Base-by-base conservation (phyloP, 2,113 vertebrate genomes). In the Dicerorhinus sumatrensis region DNA sequence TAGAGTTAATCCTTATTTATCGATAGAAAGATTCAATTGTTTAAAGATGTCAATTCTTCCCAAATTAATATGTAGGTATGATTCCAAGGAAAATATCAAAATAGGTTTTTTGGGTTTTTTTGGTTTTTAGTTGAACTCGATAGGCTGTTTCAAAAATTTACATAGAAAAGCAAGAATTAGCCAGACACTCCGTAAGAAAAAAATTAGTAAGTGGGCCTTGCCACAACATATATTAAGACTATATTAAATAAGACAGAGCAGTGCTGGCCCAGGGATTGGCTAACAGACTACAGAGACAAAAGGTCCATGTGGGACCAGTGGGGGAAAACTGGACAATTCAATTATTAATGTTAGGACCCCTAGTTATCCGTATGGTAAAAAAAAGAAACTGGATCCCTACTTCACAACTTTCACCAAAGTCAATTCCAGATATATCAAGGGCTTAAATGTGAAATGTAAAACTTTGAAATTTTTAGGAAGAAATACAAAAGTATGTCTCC, bases 101-200 rank as follows among this genome's bases (percentile, higher is more conserved):
- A 75, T 8, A 48, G 6, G 5, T 20, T 79, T 36, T 51, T 51
- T 51, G 2, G 7, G 4, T 17, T 36, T 46, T 23, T n/a, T 42
- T n/a, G 8, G 70, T 18, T 80, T 72, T 93, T 48, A 33, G 20
- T 89, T 21, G 48, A 81, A 93, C 23, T 81, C 88, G 21, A 65
- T 36, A 89, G 21, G 13, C 3, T 87, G 20, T 93, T 95, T 83
- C 18, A 90, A 62, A 89, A 91, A 95, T 91, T 91, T 75, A 85
- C 16, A 89, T 65, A 89, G 63, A 83, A 94, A 95, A 89, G 18
- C 16, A 93, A 88, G 21, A 91, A 67, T 27, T 76, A 48, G 6
- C 33, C 56, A 94, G 76, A 88, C 21, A 89, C 20, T 54, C 18
- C 63, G 51, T 67, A 75, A 69, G 70, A 95, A 97, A 58, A 36